These are phyloP conservation scores for Hybognathus amarus DNA, from an alignment of 2,797 vertebrate genomes.

Conservation along the genomic window DNA sequence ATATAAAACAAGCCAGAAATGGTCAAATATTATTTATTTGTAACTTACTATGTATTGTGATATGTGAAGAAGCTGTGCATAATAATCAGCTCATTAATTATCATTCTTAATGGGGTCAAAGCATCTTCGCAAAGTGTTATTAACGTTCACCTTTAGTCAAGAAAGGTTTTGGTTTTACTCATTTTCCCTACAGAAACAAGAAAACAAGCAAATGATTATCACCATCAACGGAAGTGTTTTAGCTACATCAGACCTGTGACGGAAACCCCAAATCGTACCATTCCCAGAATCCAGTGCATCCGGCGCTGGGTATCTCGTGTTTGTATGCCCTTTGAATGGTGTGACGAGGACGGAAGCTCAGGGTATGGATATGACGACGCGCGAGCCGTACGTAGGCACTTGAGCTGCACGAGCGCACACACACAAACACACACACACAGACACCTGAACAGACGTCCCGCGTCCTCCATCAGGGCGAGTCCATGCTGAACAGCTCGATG, in stretches of 20 bases:
- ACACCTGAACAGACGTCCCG: slow-evolving; percentile 7
- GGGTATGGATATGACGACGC: slow-evolving; percentile 53
- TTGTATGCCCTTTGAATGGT: background rate
- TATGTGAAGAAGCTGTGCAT: background rate
- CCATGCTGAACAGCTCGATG: slow-evolving; percentile 96
- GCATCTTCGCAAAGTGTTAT: background rate
- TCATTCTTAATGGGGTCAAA: background rate
- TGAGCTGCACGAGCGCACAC: slow-evolving; percentile 1
- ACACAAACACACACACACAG: slow-evolving; percentile 30
- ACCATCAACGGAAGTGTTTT: slow-evolving; percentile 5
- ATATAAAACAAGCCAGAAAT: slow-evolving; percentile 18
- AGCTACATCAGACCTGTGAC: slow-evolving; percentile 2
- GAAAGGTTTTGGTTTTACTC: background rate
- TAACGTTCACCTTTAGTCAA: background rate
- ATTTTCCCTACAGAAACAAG: slow-evolving; percentile 9
- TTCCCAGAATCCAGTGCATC: slow-evolving; percentile 64
- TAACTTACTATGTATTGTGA: background rate
- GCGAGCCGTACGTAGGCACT: slow-evolving; percentile 72
- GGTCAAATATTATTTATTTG: background rate
- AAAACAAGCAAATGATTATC: slow-evolving; percentile 3
- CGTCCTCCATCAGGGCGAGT: slow-evolving; percentile 82
- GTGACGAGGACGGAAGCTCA: slow-evolving; percentile 62
- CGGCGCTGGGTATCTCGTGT: slow-evolving; percentile 31
- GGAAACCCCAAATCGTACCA: slow-evolving; percentile 14
- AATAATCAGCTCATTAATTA: background rate